Evolutionary conservation across 2,888 invertebrate genomes (phyloP).

Genomic region (Buathra laborator): DNA sequence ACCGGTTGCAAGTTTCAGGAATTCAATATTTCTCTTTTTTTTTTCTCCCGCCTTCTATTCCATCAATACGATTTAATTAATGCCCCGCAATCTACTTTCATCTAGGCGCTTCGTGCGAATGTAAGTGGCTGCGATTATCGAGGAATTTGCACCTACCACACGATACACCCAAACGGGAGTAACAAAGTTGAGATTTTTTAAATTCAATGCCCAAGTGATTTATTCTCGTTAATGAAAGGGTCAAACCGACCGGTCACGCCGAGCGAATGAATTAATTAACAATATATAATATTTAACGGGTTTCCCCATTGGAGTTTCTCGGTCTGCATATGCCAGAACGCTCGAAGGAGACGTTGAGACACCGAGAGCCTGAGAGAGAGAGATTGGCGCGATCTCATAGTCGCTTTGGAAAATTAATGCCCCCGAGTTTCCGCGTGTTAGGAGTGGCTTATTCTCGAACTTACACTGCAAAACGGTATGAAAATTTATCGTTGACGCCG

Average conservation of each 20-base stretch:
- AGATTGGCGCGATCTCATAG: conserved; percentile 11
- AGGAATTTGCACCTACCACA: conserved; percentile 25
- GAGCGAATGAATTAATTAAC: conserved; percentile 45
- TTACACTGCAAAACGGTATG: conserved; percentile 71
- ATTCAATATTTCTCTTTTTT: not conserved
- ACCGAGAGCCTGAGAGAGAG: conserved; percentile 3
- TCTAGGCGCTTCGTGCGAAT: conserved; percentile 26
- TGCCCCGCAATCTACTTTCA: conserved; percentile 40
- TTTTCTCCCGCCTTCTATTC: not conserved
- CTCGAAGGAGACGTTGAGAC: conserved; percentile 48
- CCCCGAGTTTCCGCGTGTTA: conserved; percentile 75
- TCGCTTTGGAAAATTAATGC: conserved; percentile 63
- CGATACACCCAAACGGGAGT: not conserved
- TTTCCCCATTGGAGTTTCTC: conserved; percentile 18
- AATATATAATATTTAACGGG: conserved; percentile 28
- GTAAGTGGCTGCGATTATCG: conserved; percentile 42
- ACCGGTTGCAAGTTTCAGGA: not conserved
- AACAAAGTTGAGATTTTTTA: conserved; percentile 40
- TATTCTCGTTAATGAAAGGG: conserved; percentile 48
- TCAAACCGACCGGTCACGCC: conserved; percentile 44
- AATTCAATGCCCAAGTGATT: conserved; percentile 32
- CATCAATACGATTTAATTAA: conserved; percentile 54
- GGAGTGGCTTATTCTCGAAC: conserved; percentile 75
- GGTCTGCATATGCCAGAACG: conserved; percentile 32
- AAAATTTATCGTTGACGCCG: conserved; percentile 78